These are phyloP conservation scores for Apolygus lucorum DNA, from an alignment of 1,140 invertebrate species.

Conservation along the genomic window DNA sequence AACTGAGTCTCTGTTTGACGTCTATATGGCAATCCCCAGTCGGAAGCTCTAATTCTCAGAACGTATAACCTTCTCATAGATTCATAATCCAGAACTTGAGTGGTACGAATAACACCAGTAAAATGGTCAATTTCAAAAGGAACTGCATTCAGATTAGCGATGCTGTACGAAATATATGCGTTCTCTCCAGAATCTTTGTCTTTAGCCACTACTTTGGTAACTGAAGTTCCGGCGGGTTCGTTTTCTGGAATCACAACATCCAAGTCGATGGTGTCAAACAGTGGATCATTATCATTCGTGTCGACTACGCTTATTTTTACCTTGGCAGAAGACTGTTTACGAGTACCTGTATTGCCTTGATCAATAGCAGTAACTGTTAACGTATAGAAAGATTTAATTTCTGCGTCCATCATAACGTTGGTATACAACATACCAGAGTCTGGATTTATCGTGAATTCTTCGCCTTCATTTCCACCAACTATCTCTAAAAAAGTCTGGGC, in stretches of 20 bases:
- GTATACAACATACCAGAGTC: conserved; percentile 85
- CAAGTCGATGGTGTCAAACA: conserved; percentile 63
- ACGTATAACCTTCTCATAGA: conserved; percentile 74
- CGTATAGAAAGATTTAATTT: conserved; percentile 78
- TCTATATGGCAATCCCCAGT: conserved; percentile 86
- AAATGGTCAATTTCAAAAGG: conserved; percentile 96
- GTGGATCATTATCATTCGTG: conserved; percentile 85
- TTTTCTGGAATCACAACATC: conserved; percentile 73
- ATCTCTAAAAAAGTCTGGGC: conserved; percentile 79
- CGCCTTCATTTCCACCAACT: conserved; percentile 82
- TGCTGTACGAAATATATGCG: conserved; percentile 86
- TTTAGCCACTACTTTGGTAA: conserved; percentile 70
- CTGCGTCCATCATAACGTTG: conserved; percentile 73
- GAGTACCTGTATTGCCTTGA: conserved; percentile 69
- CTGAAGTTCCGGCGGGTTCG: conserved; percentile 69
- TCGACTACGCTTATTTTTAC: conserved; percentile 81
- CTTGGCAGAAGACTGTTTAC: conserved; percentile 79
- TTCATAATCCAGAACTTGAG: conserved; percentile 79
- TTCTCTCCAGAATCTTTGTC: conserved; percentile 91
- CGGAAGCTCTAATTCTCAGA: conserved; percentile 77
- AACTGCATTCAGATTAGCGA: conserved; percentile 77
- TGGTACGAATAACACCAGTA: conserved; percentile 76
- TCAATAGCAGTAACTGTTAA: conserved; percentile 85
- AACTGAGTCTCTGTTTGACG: conserved; percentile 82
- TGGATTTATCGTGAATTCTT: conserved; percentile 77